A percentile compares a stretch with the other conserved stretches of the same genome.
These are phyloP conservation scores for Protula sp. DNA, from an alignment of 2,888 invertebrate genomes.

Conservation along the genomic window DNA sequence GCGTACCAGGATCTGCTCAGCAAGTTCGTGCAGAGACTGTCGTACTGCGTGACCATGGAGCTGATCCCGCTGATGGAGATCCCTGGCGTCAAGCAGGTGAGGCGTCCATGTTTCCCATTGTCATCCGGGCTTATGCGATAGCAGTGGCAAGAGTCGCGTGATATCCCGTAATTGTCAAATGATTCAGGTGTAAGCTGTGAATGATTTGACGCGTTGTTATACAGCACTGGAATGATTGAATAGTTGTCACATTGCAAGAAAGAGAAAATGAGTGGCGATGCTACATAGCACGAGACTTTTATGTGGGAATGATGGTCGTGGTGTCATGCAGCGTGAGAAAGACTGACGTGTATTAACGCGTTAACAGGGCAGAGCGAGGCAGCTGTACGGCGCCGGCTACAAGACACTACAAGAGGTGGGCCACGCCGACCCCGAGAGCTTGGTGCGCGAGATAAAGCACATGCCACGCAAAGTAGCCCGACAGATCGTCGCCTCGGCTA, in stretches of 20 bases:
- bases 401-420: conserved; percentile 72
- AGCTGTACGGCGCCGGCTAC: conserved; percentile 77
- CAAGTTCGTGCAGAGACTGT: conserved; percentile 69
- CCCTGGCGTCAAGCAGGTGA: conserved; percentile 77
- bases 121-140: no score
- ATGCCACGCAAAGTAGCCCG: conserved; percentile 69
- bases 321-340: no score
- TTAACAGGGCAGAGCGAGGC: conserved; percentile 79
- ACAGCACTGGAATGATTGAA: no score
- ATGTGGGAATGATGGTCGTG: no score
- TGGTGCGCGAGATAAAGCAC: conserved; percentile 66
- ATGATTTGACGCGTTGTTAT: no score
- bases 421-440: conserved; percentile 62
- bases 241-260: no score
- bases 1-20: conserved; percentile 70
- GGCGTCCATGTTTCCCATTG: neutral
- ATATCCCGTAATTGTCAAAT: no score
- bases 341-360: no score
- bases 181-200: no score
- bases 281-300: no score
- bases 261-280: no score
- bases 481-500: conserved; percentile 80
- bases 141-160: no score
- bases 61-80: conserved; percentile 78
- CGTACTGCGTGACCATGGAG: conserved; percentile 76